Percentiles rank a stretch among this genome's conserved stretches.
Evolutionary conservation across 2,888 invertebrate genomes (phyloP).

Genomic region (Drosophila putrida): DNA sequence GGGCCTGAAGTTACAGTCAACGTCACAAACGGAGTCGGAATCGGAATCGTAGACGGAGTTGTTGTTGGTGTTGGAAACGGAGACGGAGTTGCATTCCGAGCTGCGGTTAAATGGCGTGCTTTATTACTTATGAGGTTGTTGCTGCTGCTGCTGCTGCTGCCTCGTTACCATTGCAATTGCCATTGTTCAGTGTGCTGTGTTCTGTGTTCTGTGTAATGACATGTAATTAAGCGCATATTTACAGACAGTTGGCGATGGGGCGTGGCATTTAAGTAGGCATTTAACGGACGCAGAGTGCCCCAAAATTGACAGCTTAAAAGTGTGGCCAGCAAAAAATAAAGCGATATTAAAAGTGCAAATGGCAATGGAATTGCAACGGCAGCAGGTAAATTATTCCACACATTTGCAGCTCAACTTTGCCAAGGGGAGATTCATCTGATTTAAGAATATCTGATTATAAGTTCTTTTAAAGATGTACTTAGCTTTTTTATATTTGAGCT

Average conservation of each 20-base stretch:
- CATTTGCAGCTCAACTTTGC: conserved; percentile 22
- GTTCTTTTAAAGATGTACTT: neutral
- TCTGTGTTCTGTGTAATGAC: conserved; percentile 76
- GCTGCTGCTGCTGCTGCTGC: conserved; percentile 40
- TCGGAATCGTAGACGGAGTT: neutral
- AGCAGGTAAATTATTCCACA: conserved; percentile 56
- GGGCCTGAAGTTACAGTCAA: conserved; percentile 10
- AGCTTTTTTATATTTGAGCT: neutral
- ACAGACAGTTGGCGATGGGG: conserved; percentile 72
- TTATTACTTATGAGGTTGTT: conserved; percentile 76
- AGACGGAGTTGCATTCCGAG: conserved; percentile 48
- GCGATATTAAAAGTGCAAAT: conserved; percentile 38
- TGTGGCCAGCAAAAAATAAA: conserved; percentile 32
- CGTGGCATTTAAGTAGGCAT: conserved; percentile 75
- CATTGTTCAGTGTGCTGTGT: conserved; percentile 65
- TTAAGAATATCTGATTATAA: conserved; percentile 19
- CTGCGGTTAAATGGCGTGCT: conserved; percentile 68
- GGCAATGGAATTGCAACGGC: conserved; percentile 43
- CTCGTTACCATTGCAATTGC: conserved; percentile 33
- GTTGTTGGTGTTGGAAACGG: conserved; percentile 25
- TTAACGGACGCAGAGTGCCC: conserved; percentile 72
- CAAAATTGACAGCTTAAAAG: conserved; percentile 78
- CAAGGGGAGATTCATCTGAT: conserved; percentile 21
- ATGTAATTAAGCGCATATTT: conserved; percentile 84
- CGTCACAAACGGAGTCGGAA: neutral